Conservation (phyloP, 2,888 invertebrate species). For the Drosophila glabriapex region DNA sequence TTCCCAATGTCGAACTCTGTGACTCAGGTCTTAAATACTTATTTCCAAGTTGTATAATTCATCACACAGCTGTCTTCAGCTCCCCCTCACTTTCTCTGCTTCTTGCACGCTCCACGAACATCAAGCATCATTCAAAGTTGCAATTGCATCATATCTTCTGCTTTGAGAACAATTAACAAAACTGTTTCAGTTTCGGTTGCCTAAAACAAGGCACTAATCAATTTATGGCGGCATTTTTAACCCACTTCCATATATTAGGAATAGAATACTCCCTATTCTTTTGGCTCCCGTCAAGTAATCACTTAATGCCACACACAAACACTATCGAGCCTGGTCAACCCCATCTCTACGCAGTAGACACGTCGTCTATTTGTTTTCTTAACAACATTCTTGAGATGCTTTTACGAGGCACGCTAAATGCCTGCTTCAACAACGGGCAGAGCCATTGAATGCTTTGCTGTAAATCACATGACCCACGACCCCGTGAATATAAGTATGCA, state of each 20-base stretch:
- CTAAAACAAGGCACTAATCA: slow-evolving; percentile 70
- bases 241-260: slow-evolving; percentile 10
- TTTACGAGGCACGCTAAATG: slow-evolving; percentile 74
- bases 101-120: not conserved
- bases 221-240: slow-evolving; percentile 53
- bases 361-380: slow-evolving; percentile 72
- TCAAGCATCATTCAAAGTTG: slow-evolving; percentile 32
- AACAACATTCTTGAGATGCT: slow-evolving; percentile 79
- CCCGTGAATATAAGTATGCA: not conserved
- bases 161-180: slow-evolving; percentile 47
- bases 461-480: slow-evolving; percentile 71
- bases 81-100: not conserved
- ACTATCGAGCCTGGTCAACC: not conserved
- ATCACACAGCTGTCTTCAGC: slow-evolving; percentile 34
- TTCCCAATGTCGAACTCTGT: not conserved
- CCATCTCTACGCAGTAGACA: not conserved
- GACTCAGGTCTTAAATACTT: slow-evolving; percentile 42
- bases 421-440: slow-evolving; percentile 32
- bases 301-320: slow-evolving; percentile 63
- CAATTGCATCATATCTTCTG: slow-evolving; percentile 35
- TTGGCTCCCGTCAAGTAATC: slow-evolving; percentile 51
- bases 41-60: slow-evolving; percentile 30
- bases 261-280: not conserved
- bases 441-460: slow-evolving; percentile 33
- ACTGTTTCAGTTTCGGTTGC: slow-evolving; percentile 27